Evolutionary conservation across 2,888 invertebrate genomes (phyloP).

Genomic region (Mylabris sibirica): DNA sequence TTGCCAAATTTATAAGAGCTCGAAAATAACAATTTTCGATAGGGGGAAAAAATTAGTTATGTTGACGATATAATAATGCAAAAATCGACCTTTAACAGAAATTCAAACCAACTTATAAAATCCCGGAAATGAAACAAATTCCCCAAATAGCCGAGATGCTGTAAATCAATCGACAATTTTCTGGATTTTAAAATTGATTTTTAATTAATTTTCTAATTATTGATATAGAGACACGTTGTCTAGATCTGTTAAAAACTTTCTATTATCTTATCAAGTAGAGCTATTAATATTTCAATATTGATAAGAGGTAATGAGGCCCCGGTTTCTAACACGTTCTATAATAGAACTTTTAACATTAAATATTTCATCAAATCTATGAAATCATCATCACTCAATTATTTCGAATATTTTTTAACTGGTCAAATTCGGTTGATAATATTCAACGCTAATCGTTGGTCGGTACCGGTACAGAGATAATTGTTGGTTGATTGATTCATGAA

Average conservation of each 20-base stretch:
- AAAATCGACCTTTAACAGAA: conserved; percentile 7
- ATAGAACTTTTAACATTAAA: too few relatives aligned
- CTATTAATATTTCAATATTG: neutral
- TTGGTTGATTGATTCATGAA: neutral
- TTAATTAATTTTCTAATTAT: neutral
- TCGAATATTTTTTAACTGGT: too few relatives aligned
- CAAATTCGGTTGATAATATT: too few relatives aligned
- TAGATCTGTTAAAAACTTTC: neutral
- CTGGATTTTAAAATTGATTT: neutral
- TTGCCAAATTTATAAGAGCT: conserved; percentile 31
- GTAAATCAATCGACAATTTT: neutral
- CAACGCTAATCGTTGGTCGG: too few relatives aligned
- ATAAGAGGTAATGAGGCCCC: conserved; percentile 2
- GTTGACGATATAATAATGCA: conserved; percentile 12
- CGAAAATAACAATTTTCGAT: conserved; percentile 19
- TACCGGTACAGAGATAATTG: neutral
- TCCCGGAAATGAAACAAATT: neutral
- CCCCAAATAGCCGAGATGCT: neutral
- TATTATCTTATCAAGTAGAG: neutral
- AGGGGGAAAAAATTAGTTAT: conserved; percentile 18
- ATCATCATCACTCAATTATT: too few relatives aligned
- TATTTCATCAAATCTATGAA: too few relatives aligned
- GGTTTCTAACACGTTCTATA: neutral
- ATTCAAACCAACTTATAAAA: neutral
- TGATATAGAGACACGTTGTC: neutral